Evolutionary conservation across 2,113 vertebrate species (phyloP).

Genomic region (Cygnus atratus): DNA sequence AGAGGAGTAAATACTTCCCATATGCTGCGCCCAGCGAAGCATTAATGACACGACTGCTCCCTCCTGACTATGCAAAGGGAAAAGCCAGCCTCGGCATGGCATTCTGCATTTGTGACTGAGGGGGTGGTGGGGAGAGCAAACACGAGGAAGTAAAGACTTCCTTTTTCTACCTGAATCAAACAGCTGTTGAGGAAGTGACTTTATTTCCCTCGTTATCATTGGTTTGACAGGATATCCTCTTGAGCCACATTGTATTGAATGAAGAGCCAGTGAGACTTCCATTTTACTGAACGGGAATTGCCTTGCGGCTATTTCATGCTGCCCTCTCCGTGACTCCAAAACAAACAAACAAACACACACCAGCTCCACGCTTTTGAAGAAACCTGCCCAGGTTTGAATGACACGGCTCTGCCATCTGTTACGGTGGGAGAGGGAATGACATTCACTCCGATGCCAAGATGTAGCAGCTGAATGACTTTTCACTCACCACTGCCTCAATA

Average conservation of each 20-base stretch:
- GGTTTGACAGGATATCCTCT: conserved; percentile 84
- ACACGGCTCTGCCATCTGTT: neutral
- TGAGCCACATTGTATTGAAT: conserved; percentile 76
- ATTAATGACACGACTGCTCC: neutral
- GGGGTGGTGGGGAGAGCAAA: conserved; percentile 53
- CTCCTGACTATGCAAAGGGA: neutral
- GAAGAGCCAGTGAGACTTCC: conserved; percentile 68
- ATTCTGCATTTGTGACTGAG: conserved; percentile 21
- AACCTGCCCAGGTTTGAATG: neutral
- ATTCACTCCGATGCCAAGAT: neutral
- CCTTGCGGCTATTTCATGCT: conserved; percentile 32
- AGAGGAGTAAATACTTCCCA: neutral
- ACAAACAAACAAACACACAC: conserved; percentile 32
- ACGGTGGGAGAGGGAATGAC: neutral
- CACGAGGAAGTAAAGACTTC: conserved; percentile 77
- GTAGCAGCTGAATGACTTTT: neutral
- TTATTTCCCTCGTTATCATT: conserved; percentile 81
- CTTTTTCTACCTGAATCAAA: conserved; percentile 80
- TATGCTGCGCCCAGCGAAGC: neutral
- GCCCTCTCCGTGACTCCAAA: conserved; percentile 42
- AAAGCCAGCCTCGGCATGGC: conserved; percentile 24
- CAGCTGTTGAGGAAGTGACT: conserved; percentile 86
- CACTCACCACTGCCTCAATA: neutral
- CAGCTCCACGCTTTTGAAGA: conserved; percentile 45
- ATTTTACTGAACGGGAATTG: conserved; percentile 51